Conservation (phyloP, 2,113 vertebrate species). For the Dendrocopos noguchii region DNA sequence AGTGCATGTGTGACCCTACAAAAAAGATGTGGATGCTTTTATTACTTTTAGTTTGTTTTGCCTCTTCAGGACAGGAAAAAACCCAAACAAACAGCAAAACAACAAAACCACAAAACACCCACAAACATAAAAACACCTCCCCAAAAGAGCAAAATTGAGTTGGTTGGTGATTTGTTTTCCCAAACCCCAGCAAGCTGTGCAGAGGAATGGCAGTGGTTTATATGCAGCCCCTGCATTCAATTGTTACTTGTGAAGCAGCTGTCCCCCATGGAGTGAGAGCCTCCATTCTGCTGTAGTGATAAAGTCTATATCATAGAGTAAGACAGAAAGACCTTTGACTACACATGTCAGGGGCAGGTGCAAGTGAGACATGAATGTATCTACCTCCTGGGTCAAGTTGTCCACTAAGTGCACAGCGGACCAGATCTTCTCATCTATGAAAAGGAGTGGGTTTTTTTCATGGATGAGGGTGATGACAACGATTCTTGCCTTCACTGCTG, state of each 20-base stretch:
- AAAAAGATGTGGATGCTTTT: background rate
- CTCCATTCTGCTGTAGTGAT: constrained; percentile 30
- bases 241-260: background rate
- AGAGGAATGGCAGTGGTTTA: background rate
- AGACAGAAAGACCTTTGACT: background rate
- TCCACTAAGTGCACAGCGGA: background rate
- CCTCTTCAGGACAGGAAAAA: background rate
- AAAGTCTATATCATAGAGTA: background rate
- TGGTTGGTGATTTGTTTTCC: background rate
- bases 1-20: background rate
- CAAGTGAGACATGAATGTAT: background rate
- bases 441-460: background rate
- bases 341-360: background rate
- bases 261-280: background rate
- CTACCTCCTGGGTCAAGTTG: background rate
- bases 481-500: background rate
- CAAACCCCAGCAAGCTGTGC: background rate
- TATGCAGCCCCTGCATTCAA: background rate
- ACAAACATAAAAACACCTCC: no score
- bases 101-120: background rate
- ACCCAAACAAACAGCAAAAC: background rate
- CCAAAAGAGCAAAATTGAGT: background rate
- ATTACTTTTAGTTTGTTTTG: background rate
- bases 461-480: background rate
- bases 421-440: background rate